Evolutionary conservation across 1,140 invertebrate species (phyloP).

Genomic region (Dreissena polymorpha): DNA sequence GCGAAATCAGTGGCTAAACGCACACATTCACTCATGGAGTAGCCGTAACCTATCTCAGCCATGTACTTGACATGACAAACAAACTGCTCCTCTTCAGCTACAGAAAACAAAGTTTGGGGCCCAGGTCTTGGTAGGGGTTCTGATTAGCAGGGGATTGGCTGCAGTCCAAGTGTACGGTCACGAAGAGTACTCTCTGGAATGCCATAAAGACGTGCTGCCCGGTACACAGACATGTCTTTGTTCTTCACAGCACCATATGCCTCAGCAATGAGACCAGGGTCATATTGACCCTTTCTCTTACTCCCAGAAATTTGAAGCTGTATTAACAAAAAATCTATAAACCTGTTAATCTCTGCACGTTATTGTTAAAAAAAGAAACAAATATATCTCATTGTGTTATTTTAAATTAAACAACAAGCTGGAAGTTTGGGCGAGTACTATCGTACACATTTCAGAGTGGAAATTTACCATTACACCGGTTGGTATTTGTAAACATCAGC

Average conservation of each 20-base stretch:
- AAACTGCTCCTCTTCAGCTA: neutral
- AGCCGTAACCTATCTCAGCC: slow-evolving; percentile 1
- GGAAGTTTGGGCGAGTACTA: no score
- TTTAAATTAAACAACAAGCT: no score
- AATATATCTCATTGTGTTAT: no score
- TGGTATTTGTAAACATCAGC: no score
- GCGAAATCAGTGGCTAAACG: no score
- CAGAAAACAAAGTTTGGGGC: neutral
- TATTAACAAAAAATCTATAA: neutral
- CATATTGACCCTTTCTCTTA: slow-evolving; percentile 13
- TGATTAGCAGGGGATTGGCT: neutral
- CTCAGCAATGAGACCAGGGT: neutral
- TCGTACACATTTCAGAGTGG: no score
- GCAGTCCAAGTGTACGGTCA: neutral
- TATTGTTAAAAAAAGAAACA: slow-evolving; percentile 3
- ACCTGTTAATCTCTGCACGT: neutral
- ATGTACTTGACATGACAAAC: slow-evolving; percentile 7
- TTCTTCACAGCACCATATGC: neutral
- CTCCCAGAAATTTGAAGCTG: no score
- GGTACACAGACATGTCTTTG: no score
- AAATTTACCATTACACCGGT: no score
- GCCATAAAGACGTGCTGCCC: neutral
- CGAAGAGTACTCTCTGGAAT: slow-evolving; percentile 11
- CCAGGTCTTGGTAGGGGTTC: neutral
- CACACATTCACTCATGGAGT: neutral